phyloP scores from a whole-genome alignment of 2,113 vertebrate genomes.

The Vombatus ursinus region DNA sequence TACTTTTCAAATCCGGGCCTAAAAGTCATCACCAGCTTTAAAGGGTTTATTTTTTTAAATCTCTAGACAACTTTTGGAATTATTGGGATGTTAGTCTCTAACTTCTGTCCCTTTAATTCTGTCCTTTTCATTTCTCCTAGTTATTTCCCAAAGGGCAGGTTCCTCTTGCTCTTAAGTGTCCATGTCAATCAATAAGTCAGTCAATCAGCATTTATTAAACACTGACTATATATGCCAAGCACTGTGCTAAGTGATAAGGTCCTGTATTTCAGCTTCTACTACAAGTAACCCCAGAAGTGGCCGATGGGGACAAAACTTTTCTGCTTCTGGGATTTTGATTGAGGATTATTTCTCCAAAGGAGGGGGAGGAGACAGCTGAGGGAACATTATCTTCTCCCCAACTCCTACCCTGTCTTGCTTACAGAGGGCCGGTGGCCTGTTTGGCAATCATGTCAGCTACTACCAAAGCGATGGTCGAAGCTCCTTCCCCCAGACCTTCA shows the following conservation, averaged over 20 bases:
- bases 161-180: background rate
- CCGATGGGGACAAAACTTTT: background rate
- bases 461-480: slow-evolving; percentile 93
- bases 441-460: slow-evolving; percentile 97
- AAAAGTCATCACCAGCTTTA: background rate
- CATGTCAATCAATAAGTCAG: rapidly evolving
- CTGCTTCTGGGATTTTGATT: rapidly evolving
- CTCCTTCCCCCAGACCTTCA: slow-evolving; percentile 96
- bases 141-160: background rate
- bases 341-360: background rate
- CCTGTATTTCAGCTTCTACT: background rate
- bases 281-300: background rate
- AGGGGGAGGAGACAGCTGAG: background rate
- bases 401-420: slow-evolving; percentile 68
- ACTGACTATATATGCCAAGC: too few relatives aligned
- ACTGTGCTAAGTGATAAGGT: background rate
- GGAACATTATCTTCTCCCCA: background rate
- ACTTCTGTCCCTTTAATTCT: background rate
- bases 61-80: background rate
- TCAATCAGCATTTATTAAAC: background rate
- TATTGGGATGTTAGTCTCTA: background rate
- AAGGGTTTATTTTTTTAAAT: background rate
- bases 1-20: background rate
- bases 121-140: background rate
- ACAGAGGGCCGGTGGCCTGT: slow-evolving; percentile 95